Base-by-base conservation (phyloP, 2,113 vertebrate genomes). In the Rhinogobius similis region DNA sequence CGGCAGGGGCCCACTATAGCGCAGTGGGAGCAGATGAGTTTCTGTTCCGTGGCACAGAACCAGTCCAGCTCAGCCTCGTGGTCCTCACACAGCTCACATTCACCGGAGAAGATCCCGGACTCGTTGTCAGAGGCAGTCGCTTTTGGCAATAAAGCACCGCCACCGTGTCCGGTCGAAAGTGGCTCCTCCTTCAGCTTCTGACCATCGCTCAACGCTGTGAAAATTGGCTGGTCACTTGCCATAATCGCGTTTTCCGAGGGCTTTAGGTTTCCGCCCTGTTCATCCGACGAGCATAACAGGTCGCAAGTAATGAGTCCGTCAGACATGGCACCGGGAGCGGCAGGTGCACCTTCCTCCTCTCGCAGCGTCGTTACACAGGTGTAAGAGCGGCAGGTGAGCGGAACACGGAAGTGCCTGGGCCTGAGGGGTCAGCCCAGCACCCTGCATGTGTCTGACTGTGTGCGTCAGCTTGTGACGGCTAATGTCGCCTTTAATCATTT, bases 41-140 rank as follows among this genome's bases (percentile, higher is more conserved):
- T 93, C 61, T 86, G 82, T 21, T 96, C 94, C 27, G 92, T 91
- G 67, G 80, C 70, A 38, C 96, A 96, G 88, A 93, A 96, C 89
- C 90, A 93, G 83, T 87, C 83, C 58, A 94, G 77, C 44, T 88
- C 84, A 0, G 72, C 76, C 50, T 90, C 84, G 58, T 96, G 96
- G 18, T 88, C 88, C 20, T 83, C 70, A 14, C 94, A 95, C 1
- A 88, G 62, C 38, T 86, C 85, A 4, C 62, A 14, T 3, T 87
- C 87, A 1, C 68, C 86, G 0, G 86, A 73, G 62, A 81, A 81
- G 53, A 88, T 84, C 44, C 76, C 82, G 11, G 88, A 90, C 67
- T 89, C 89, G 10, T 67, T 46, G 69, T 88, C 85, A 16, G 82
- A 74, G 39, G 68, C 46, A 26, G 72, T 53, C 29, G 77, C 12